Evolutionary conservation across 2,888 invertebrate species (phyloP).

Genomic region (Drosophila putrida): DNA sequence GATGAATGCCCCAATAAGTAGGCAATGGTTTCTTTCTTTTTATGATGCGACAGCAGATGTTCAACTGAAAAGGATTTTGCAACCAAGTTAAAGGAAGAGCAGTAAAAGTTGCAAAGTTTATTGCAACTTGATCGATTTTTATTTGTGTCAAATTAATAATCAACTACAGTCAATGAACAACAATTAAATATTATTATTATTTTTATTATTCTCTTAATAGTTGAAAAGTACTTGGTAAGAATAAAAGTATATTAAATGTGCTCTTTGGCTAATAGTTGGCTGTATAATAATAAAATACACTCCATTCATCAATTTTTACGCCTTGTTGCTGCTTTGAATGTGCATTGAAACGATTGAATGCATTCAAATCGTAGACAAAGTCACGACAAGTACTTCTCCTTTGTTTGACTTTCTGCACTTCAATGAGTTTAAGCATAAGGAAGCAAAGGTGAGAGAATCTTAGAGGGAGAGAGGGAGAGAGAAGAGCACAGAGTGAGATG

Average conservation of each 20-base stretch:
- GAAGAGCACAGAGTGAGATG: background rate
- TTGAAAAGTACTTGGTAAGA: too few species aligned
- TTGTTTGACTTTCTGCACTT: conserved; percentile 30
- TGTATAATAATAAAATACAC: background rate
- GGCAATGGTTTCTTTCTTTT: conserved; percentile 42
- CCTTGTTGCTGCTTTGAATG: conserved; percentile 9
- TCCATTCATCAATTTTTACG: background rate
- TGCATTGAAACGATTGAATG: conserved; percentile 41
- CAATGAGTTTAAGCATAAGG: conserved; percentile 2
- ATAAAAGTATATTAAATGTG: background rate
- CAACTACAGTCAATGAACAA: background rate
- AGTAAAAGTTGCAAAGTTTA: background rate
- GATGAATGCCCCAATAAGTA: conserved; percentile 60
- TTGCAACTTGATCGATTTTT: conserved; percentile 7
- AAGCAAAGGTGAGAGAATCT: background rate
- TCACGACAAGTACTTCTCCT: conserved; percentile 20
- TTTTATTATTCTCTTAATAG: too few species aligned
- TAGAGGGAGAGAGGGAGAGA: too few species aligned
- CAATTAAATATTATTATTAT: too few species aligned
- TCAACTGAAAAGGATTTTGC: background rate
- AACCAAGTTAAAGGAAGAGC: conserved; percentile 1
- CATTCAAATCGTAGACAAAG: conserved; percentile 35
- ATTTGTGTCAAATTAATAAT: too few species aligned
- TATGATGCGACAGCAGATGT: conserved; percentile 30
- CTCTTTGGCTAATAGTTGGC: background rate